Conservation (phyloP, 2,797 vertebrate genomes). For the Brachyrhaphis roseni region DNA sequence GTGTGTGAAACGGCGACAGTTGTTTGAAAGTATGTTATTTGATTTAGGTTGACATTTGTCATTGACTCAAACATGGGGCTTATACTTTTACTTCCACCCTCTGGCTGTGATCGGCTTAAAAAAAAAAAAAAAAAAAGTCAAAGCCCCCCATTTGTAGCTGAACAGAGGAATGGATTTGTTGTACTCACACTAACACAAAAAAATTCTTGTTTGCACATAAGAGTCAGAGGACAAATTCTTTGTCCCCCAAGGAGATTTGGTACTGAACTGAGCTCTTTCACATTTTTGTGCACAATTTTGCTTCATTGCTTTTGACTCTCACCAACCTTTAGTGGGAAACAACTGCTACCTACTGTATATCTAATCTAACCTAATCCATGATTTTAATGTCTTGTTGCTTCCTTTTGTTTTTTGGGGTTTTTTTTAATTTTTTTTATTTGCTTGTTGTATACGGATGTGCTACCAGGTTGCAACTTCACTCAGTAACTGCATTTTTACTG, state of each 20-base stretch:
- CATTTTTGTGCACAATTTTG: slow-evolving; percentile 3
- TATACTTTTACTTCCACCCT: slow-evolving; percentile 32
- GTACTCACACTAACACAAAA: slow-evolving; percentile 29
- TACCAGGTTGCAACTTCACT: too few species aligned
- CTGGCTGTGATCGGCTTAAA: slow-evolving; percentile 28
- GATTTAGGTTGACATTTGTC: slow-evolving; percentile 57
- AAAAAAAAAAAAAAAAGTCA: background rate
- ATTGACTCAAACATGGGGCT: slow-evolving; percentile 44
- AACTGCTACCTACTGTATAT: slow-evolving; percentile 10
- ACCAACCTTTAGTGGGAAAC: slow-evolving; percentile 27
- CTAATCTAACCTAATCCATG: too few species aligned
- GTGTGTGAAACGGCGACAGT: background rate
- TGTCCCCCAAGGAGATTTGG: slow-evolving; percentile 16
- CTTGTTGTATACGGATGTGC: too few species aligned
- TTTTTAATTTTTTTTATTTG: too few species aligned
- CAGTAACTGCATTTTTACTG: background rate
- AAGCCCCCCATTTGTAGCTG: slow-evolving; percentile 14
- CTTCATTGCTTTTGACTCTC: background rate
- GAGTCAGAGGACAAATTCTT: slow-evolving; percentile 21
- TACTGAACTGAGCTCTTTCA: background rate
- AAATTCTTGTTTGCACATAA: slow-evolving; percentile 26
- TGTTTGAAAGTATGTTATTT: slow-evolving; percentile 32
- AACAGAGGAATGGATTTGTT: slow-evolving; percentile 22
- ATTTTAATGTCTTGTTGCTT: too few species aligned
- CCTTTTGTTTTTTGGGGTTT: too few species aligned